Evolutionary conservation across 2,113 vertebrate genomes (phyloP), one percentile per base, ranked within the genome.

Genomic region (Chiloscyllium plagiosum): DNA sequence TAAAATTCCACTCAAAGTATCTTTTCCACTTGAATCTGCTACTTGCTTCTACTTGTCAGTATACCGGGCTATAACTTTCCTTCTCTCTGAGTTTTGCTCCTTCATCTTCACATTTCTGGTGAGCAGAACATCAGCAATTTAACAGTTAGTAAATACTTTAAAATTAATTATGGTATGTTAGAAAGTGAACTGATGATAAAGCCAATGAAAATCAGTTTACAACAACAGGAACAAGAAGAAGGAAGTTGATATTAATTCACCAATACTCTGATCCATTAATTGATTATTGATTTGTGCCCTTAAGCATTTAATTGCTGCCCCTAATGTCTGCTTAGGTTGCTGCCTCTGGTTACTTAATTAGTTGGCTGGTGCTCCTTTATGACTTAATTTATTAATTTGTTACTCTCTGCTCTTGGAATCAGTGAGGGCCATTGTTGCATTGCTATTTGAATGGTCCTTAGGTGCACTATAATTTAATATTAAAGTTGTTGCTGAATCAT

Each of bases 331-430:
- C 65, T 93, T 93, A 92, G 3, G n/a, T 92, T 56, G 33, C 10
- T n/a, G 37, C 6, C 37, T 33, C 89, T 93, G 65, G 7, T 29
- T 22, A 61, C 33, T 66, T 37, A 65, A n/a, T 66, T 93, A 66
- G 20, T 68, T 93, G 89, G 61, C 61, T 66, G 33, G 7, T 37
- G 17, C 17, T 20, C 33, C 66, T 33, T n/a, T 33, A 37, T 66
- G n/a, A 93, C 33, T 68, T 93, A 93, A 66, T 93, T 93, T 66
- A 93, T 66, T 37, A 65, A 93, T 66, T 93, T 65, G 15, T 17
- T 42, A 83, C 15, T 19, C 4, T 22, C 37, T 47, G 13, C 15
- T 37, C 78, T 37, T 17, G 78, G 80, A 83, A 20, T 83, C 80
- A 37, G 80, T 83, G n/a, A 4, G 1, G 19, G 37, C 37, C 4